phyloP scores from a whole-genome alignment of 1,140 invertebrate species.

The Trialeurodes vaporariorum region DNA sequence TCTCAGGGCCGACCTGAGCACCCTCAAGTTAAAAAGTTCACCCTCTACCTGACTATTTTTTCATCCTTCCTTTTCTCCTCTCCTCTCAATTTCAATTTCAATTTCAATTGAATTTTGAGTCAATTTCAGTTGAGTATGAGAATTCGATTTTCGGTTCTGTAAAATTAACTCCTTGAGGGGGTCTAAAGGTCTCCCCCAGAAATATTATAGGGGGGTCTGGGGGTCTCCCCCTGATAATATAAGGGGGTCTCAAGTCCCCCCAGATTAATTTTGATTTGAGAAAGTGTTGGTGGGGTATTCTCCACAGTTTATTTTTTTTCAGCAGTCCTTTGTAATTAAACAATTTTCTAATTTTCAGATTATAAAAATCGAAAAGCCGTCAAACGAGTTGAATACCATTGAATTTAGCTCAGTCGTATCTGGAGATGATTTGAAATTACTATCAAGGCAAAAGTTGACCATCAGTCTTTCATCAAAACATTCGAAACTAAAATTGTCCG shows the following conservation, averaged over 20 bases:
- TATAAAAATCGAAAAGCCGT: constrained; percentile 48
- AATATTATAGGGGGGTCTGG: too few relatives aligned
- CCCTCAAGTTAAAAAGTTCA: too few relatives aligned
- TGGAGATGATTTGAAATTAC: constrained; percentile 50
- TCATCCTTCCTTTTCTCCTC: too few relatives aligned
- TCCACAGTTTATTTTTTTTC: neutral
- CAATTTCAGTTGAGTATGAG: constrained; percentile 44
- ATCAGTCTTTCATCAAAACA: constrained; percentile 52
- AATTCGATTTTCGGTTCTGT: neutral
- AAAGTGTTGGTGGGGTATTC: too few relatives aligned
- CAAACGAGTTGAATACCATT: constrained; percentile 56
- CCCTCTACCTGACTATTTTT: too few relatives aligned
- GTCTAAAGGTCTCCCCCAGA: too few relatives aligned
- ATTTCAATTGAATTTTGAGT: too few relatives aligned
- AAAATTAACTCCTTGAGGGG: neutral
- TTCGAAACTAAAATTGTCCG: constrained; percentile 46
- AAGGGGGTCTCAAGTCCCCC: too few relatives aligned
- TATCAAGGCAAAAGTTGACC: constrained; percentile 55
- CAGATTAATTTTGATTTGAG: too few relatives aligned
- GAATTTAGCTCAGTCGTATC: constrained; percentile 60
- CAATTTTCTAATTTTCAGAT: constrained; percentile 17
- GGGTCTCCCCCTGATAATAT: too few relatives aligned
- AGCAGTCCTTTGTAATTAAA: neutral
- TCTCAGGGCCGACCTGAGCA: too few relatives aligned
- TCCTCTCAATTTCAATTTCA: too few relatives aligned